These are phyloP conservation scores for Sardina pilchardus DNA, from an alignment of 2,113 vertebrate genomes.

Conservation along the genomic window DNA sequence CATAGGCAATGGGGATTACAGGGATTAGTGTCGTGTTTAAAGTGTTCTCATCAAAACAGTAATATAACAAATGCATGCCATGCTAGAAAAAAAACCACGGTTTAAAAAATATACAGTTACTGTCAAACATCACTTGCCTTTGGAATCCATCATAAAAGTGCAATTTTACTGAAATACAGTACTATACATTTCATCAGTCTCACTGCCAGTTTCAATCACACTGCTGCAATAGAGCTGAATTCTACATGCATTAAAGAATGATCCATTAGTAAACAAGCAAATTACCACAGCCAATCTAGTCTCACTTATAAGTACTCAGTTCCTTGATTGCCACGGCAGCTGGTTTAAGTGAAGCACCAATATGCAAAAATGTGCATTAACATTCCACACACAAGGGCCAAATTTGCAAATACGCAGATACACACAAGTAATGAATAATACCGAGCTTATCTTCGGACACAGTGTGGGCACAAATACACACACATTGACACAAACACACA, in stretches of 20 bases:
- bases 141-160: neutral
- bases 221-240: neutral
- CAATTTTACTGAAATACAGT: neutral
- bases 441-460: constrained; percentile 1
- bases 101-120: neutral
- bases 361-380: constrained; percentile 1
- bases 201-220: neutral
- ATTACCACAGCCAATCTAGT: neutral
- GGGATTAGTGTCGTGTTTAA: neutral
- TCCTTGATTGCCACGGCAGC: neutral
- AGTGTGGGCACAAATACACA: neutral
- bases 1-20: neutral
- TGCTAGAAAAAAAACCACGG: neutral
- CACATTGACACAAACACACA: neutral
- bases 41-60: neutral
- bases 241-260: neutral
- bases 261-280: neutral
- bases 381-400: constrained; percentile 9
- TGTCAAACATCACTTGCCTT: neutral
- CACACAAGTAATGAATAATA: neutral
- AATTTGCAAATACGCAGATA: neutral
- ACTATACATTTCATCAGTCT: neutral
- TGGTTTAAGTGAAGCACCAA: neutral
- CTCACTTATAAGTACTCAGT: neutral
- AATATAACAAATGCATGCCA: neutral